Base-by-base conservation (phyloP, 2,113 vertebrate genomes). In the Mugil cephalus region DNA sequence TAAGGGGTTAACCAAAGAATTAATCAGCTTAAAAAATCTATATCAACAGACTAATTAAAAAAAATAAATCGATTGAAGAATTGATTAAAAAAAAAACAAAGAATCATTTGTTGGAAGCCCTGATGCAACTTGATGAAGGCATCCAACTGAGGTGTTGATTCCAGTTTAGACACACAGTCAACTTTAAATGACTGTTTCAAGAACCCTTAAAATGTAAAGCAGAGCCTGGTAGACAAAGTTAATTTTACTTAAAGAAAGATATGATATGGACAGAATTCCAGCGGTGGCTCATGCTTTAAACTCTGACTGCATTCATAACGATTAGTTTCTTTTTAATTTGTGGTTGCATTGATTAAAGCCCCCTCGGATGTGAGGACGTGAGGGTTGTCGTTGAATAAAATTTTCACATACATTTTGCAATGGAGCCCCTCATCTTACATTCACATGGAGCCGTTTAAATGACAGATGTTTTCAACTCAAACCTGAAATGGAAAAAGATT, bases 151-250 rank as follows among this genome's bases (percentile, higher is more conserved):
- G n/a, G n/a, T n/a, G n/a, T n/a, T n/a, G n/a, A n/a, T n/a, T n/a
- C n/a, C 3, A 30, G 24, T 38, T 11, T 60, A 34, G 19, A 72
- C 4, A 12, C 34, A n/a, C 61, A 73, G 19, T 77, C 40, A 73
- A 36, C 69, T 61, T 58, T 4, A 17, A 35, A 63, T 78, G 46
- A 83, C 83, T 89, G 73, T 71, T 87, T 78, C 38, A 78, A 62
- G 7, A 64, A 5, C 10, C 12, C 35, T 24, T 61, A 11, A 84
- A 75, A 69, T 78, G 46, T 18, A 55, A 82, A 69, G 69, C 60
- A 43, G 18, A 67, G 40, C 17, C 56, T 15, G 30, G 7, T 46
- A 48, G 19, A 50, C 38, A 47, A 2, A 72, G 45, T 55, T 65
- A 0, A 63, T 72, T 69, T 50, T 45, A 2, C 73, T 35, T 24